phyloP scores from a whole-genome alignment of 2,888 invertebrate species.

The Mythimna loreyi region DNA sequence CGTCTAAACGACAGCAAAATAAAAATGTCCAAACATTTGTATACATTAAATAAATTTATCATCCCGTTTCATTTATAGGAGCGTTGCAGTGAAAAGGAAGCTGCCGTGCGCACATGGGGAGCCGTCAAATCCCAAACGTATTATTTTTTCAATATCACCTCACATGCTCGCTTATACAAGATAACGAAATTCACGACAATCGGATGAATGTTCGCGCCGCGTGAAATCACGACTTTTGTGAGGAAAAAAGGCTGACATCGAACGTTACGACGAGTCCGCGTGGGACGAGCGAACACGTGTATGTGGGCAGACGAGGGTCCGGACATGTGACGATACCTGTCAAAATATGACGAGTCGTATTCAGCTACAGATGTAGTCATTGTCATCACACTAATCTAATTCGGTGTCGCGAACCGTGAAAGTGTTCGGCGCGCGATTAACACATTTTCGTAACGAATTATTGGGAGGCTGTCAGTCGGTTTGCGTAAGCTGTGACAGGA shows the following conservation, averaged over 20 bases:
- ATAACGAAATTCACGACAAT: constrained; percentile 89
- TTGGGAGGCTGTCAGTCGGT: constrained; percentile 88
- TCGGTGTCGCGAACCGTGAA: constrained; percentile 87
- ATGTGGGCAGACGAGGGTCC: constrained; percentile 88
- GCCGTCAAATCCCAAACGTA: constrained; percentile 89
- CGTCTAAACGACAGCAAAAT: constrained; percentile 89
- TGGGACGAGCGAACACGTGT: constrained; percentile 86
- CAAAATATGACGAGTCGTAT: constrained; percentile 89
- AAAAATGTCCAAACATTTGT: constrained; percentile 91
- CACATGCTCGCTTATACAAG: constrained; percentile 86
- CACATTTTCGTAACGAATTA: constrained; percentile 90
- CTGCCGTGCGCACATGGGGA: constrained; percentile 89
- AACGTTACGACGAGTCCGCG: constrained; percentile 75
- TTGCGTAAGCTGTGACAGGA: constrained; percentile 90
- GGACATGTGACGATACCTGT: constrained; percentile 87
- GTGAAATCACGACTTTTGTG: constrained; percentile 89
- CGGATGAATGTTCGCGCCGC: constrained; percentile 90
- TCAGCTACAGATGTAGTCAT: constrained; percentile 88
- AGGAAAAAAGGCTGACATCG: constrained; percentile 79
- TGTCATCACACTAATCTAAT: constrained; percentile 89
- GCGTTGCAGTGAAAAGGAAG: constrained; percentile 87
- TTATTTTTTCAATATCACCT: constrained; percentile 90
- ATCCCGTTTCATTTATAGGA: constrained; percentile 87
- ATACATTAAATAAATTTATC: constrained; percentile 91
- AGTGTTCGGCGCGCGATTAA: constrained; percentile 86